Conservation (phyloP, 2,888 invertebrate species). For the Deilephila porcellus region DNA sequence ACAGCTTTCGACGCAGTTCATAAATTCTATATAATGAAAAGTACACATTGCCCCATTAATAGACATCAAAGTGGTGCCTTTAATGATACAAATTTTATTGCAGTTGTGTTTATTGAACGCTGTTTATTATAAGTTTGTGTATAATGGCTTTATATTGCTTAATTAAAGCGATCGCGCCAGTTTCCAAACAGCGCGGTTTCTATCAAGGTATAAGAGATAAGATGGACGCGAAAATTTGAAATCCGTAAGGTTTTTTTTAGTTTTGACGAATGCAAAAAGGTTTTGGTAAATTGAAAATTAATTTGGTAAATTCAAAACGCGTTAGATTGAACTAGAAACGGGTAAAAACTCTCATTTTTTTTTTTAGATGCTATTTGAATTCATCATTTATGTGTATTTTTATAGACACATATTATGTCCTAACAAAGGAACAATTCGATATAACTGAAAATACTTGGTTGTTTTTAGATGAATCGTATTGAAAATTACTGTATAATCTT, state of each 20-base stretch:
- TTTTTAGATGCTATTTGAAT: neutral
- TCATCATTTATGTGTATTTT: no score
- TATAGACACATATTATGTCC: no score
- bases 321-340: neutral
- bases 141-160: slow-evolving; percentile 42
- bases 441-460: no score
- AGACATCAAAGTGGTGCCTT: slow-evolving; percentile 16
- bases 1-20: neutral
- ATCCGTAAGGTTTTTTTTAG: neutral
- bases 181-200: slow-evolving; percentile 34
- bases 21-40: slow-evolving; percentile 5
- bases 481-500: no score
- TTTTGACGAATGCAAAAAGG: neutral
- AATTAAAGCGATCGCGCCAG: slow-evolving; percentile 46
- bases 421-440: no score
- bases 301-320: neutral
- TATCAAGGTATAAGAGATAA: slow-evolving; percentile 7
- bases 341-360: rapidly evolving
- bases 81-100: slow-evolving; percentile 22
- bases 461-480: no score
- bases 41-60: slow-evolving; percentile 7
- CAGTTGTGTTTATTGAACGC: slow-evolving; percentile 26
- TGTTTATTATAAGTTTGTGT: slow-evolving; percentile 39
- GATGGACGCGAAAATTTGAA: slow-evolving; percentile 4
- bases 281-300: neutral